Conservation (phyloP, 2,888 invertebrate species). For the Eristalinus sepulchralis region DNA sequence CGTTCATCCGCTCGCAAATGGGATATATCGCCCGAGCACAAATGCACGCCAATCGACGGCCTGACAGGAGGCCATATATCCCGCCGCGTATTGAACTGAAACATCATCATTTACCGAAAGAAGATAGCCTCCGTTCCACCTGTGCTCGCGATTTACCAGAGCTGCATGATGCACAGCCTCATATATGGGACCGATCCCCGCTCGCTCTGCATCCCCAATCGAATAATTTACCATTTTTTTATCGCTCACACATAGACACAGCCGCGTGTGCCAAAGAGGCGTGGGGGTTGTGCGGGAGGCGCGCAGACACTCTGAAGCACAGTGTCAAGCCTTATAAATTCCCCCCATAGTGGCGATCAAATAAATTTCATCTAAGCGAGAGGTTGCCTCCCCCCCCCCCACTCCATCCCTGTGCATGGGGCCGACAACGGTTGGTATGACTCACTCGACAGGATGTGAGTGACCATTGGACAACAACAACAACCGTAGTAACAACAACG, state of each 20-base stretch:
- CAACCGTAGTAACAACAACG: background rate
- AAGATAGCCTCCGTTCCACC: slow-evolving; percentile 35
- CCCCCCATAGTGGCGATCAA: slow-evolving; percentile 53
- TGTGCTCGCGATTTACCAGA: slow-evolving; percentile 26
- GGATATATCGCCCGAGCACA: slow-evolving; percentile 17
- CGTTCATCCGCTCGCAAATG: slow-evolving; percentile 37
- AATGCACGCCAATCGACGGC: slow-evolving; percentile 57
- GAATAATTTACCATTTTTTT: slow-evolving; percentile 64
- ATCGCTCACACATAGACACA: slow-evolving; percentile 7
- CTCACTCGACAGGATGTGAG: slow-evolving; percentile 35
- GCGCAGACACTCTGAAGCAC: slow-evolving; percentile 13
- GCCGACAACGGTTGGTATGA: slow-evolving; percentile 1
- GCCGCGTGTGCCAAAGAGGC: background rate
- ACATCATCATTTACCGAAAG: slow-evolving; percentile 59
- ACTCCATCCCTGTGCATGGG: background rate
- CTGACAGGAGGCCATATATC: slow-evolving; percentile 61
- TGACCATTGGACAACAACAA: background rate
- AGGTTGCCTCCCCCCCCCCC: background rate
- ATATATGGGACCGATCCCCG: background rate
- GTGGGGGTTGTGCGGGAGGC: background rate
- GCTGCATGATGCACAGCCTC: slow-evolving; percentile 5
- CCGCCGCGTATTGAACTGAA: slow-evolving; percentile 55
- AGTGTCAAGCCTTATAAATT: slow-evolving; percentile 65
- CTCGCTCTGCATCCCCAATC: background rate
- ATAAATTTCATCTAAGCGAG: slow-evolving; percentile 65